Conservation (phyloP, 2,888 invertebrate genomes). For the Tigriopus californicus region DNA sequence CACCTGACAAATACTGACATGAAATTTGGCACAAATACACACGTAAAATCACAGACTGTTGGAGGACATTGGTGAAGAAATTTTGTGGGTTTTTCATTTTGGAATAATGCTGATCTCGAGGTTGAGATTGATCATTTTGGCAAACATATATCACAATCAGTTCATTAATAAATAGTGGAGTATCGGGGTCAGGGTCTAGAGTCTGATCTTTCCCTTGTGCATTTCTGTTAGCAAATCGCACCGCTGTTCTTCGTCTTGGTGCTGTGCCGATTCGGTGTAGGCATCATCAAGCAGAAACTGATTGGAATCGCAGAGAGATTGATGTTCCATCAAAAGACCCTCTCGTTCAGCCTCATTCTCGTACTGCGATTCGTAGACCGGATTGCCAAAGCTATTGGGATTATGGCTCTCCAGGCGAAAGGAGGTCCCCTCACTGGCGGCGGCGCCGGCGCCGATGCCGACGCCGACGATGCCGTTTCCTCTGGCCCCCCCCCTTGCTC, state of each 20-base stretch:
- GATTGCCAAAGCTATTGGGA: slow-evolving; percentile 52
- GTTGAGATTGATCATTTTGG: no score
- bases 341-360: slow-evolving; percentile 19
- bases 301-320: neutral
- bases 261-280: neutral
- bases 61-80: no score
- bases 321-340: neutral
- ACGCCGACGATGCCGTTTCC: slow-evolving; percentile 29
- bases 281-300: neutral
- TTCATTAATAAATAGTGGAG: no score
- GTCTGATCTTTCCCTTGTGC: neutral
- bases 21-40: no score
- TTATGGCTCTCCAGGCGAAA: slow-evolving; percentile 16
- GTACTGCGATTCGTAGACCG: slow-evolving; percentile 67
- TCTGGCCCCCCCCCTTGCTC: slow-evolving; percentile 33
- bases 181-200: no score
- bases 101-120: no score
- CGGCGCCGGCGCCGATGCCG: neutral
- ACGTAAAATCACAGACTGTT: no score
- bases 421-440: neutral
- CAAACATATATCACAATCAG: no score
- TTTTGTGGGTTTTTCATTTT: no score
- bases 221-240: neutral
- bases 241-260: neutral
- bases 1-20: no score